phyloP scores from a whole-genome alignment of 92 coral and sea anemone genomes.

The Umimayanthus kanabou region DNA sequence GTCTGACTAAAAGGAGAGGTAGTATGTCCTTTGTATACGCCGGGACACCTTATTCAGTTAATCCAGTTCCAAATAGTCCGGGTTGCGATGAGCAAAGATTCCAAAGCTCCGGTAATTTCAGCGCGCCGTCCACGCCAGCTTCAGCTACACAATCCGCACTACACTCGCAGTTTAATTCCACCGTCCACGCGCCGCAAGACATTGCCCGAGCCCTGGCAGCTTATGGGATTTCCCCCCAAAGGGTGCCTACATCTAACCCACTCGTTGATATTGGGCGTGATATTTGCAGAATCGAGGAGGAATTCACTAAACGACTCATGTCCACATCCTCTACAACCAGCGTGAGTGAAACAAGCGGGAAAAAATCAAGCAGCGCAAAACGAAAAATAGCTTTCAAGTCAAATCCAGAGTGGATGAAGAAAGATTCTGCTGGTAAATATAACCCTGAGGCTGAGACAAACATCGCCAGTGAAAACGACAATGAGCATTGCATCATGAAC shows the following conservation, averaged over 20 bases:
- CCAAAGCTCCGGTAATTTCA: conserved; percentile 13
- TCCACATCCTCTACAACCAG: background rate
- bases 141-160: conserved; percentile 2
- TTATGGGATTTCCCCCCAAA: conserved; percentile 36
- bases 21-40: conserved; percentile 35
- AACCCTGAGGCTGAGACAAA: background rate
- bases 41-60: conserved; percentile 39
- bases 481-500: conserved; percentile 73
- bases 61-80: conserved; percentile 17
- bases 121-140: conserved; percentile 30
- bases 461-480: conserved; percentile 10
- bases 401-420: conserved; percentile 55
- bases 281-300: conserved; percentile 20
- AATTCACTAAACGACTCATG: conserved; percentile 6
- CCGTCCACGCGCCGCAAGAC: conserved; percentile 15
- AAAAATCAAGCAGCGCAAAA: background rate
- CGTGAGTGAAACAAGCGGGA: conserved; percentile 16
- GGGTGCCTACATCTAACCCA: background rate
- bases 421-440: conserved; percentile 37
- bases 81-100: conserved; percentile 11
- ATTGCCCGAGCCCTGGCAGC: conserved; percentile 32
- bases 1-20: conserved; percentile 72
- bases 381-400: conserved; percentile 18
- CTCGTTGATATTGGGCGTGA: background rate
- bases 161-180: conserved; percentile 9